Percentiles rank a stretch among this genome's conserved stretches.
Evolutionary conservation across 2,113 vertebrate genomes (phyloP).

Genomic region (Cochlearius cochlearius): DNA sequence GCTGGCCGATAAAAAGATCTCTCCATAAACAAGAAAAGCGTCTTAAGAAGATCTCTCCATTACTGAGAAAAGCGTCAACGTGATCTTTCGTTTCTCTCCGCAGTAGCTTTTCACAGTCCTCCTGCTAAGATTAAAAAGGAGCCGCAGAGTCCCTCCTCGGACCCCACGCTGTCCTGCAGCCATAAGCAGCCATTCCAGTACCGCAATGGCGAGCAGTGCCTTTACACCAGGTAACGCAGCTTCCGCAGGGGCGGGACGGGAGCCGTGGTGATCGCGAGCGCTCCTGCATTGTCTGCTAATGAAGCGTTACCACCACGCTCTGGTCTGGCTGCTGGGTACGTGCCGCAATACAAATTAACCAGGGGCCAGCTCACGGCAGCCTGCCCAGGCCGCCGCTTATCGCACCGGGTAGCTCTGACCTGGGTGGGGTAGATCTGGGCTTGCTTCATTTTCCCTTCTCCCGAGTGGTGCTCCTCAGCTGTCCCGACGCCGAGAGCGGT

Average conservation of each 20-base stretch:
- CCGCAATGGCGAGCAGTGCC: slow-evolving; percentile 90
- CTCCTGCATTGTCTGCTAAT: fast-evolving
- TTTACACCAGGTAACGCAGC: slow-evolving; percentile 87
- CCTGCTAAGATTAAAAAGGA: slow-evolving; percentile 96
- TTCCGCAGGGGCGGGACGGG: fast-evolving
- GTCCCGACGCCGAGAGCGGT: not conserved
- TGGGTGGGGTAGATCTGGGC: not conserved
- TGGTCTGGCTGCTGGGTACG: fast-evolving
- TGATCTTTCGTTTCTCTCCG: not conserved
- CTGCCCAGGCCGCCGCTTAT: too few species aligned
- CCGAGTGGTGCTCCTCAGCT: not conserved
- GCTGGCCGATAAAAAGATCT: not conserved
- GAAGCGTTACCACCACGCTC: fast-evolving
- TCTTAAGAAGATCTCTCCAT: fast-evolving
- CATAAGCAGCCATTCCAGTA: slow-evolving; percentile 84
- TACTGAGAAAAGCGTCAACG: not conserved
- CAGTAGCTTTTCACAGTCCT: slow-evolving; percentile 96
- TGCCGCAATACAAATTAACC: too few species aligned
- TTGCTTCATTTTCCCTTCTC: not conserved
- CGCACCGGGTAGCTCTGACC: too few species aligned
- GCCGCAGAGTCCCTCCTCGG: slow-evolving; percentile 86
- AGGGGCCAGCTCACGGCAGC: not conserved
- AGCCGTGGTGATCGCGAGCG: fast-evolving
- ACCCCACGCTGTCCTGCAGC: slow-evolving; percentile 87
- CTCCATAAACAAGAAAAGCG: not conserved